Percentiles rank a stretch among this genome's conserved stretches.
These are phyloP conservation scores for Corythaeola cristata DNA, from an alignment of 2,113 vertebrate species.

Conservation along the genomic window DNA sequence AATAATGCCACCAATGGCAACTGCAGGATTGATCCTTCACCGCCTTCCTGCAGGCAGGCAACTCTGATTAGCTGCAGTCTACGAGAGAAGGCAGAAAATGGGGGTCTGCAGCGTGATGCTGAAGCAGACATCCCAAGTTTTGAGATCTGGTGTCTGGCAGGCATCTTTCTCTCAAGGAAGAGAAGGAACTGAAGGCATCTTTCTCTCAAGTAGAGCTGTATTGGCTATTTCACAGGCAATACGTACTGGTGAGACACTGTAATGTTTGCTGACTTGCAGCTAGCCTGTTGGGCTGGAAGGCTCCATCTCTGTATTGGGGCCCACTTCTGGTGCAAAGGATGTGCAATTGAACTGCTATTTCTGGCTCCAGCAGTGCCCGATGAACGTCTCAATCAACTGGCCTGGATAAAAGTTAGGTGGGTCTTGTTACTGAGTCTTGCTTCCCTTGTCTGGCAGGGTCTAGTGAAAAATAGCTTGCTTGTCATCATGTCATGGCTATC, in stretches of 20 bases:
- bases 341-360: rapidly evolving
- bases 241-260: neutral
- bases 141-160: neutral
- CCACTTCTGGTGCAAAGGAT: neutral
- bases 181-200: neutral
- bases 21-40: neutral
- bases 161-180: neutral
- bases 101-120: neutral
- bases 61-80: neutral
- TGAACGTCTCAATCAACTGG: neutral
- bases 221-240: neutral
- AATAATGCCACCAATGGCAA: neutral
- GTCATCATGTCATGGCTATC: neutral
- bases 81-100: neutral
- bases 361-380: neutral
- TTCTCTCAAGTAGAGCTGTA: neutral
- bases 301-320: neutral
- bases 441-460: neutral
- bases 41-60: neutral
- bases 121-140: neutral
- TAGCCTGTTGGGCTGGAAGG: neutral
- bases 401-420: neutral
- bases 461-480: neutral
- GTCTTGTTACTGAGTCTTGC: neutral
- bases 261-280: neutral